Percentiles rank a stretch among this genome's conserved stretches.
These are phyloP conservation scores for Tapirus indicus DNA, from an alignment of 2,797 vertebrate species.

Conservation along the genomic window DNA sequence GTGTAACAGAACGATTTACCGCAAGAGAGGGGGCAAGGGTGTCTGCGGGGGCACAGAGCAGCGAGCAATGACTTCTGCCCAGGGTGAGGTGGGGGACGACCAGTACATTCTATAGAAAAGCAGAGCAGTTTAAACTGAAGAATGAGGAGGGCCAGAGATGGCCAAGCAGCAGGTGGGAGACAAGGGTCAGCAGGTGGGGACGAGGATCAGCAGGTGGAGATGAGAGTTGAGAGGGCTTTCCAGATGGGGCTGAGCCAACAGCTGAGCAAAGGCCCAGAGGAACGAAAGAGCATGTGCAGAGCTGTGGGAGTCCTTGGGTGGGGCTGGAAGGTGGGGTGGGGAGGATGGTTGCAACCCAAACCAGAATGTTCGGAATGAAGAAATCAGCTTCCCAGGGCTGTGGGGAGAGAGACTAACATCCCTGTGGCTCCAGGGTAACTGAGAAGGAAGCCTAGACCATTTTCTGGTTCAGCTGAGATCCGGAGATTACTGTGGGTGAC, in stretches of 20 bases:
- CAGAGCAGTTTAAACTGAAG: background rate
- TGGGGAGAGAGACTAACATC: slow-evolving; percentile 50
- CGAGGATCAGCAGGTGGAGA: background rate
- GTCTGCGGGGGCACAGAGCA: background rate
- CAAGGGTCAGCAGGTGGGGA: background rate
- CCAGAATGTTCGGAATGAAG: slow-evolving; percentile 52
- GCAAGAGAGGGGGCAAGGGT: background rate
- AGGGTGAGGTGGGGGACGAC: background rate
- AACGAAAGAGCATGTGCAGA: background rate
- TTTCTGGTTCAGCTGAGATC: slow-evolving; percentile 26
- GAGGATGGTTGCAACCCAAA: background rate
- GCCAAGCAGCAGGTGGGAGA: background rate
- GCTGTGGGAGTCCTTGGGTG: background rate
- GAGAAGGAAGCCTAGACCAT: background rate
- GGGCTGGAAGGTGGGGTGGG: background rate
- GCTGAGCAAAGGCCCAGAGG: background rate
- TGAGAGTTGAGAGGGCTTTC: background rate
- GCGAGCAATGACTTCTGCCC: background rate
- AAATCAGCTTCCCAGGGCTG: background rate
- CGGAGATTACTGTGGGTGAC: background rate
- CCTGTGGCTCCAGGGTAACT: background rate
- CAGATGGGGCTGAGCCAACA: background rate
- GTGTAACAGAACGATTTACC: background rate
- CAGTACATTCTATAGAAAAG: background rate
- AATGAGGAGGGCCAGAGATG: background rate